Evolutionary conservation across 2,113 vertebrate species (phyloP).

Genomic region (Archocentrus centrarchus): DNA sequence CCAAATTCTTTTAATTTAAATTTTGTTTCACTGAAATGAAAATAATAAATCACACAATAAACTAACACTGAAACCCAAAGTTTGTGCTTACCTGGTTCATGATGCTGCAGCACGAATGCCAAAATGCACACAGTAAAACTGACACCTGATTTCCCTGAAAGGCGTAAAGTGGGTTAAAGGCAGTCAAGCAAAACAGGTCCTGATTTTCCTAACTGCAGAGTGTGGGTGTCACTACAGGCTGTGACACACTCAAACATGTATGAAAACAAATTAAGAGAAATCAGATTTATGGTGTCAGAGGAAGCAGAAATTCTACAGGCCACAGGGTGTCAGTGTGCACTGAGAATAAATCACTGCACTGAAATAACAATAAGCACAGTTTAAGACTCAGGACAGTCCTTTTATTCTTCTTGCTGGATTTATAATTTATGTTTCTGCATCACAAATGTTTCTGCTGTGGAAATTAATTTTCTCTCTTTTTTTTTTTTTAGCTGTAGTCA

Average conservation of each 20-base stretch:
- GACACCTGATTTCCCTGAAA: constrained; percentile 48
- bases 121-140: background rate
- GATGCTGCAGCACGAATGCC: background rate
- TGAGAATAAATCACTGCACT: background rate
- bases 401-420: background rate
- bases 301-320: background rate
- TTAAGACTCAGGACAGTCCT: background rate
- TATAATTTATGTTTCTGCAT: background rate
- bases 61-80: background rate
- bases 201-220: constrained; percentile 37
- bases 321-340: background rate
- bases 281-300: background rate
- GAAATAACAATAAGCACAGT: background rate
- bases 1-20: background rate
- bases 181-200: background rate
- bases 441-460: background rate
- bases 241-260: background rate
- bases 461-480: background rate
- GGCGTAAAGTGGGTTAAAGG: background rate
- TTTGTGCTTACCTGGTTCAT: constrained; percentile 5
- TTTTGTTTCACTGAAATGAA: background rate
- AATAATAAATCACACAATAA: background rate
- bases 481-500: background rate
- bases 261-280: background rate
- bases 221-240: too few relatives aligned